These are phyloP conservation scores for Lycophotia porphyrea DNA, from an alignment of 2,888 invertebrate species.

Conservation along the genomic window DNA sequence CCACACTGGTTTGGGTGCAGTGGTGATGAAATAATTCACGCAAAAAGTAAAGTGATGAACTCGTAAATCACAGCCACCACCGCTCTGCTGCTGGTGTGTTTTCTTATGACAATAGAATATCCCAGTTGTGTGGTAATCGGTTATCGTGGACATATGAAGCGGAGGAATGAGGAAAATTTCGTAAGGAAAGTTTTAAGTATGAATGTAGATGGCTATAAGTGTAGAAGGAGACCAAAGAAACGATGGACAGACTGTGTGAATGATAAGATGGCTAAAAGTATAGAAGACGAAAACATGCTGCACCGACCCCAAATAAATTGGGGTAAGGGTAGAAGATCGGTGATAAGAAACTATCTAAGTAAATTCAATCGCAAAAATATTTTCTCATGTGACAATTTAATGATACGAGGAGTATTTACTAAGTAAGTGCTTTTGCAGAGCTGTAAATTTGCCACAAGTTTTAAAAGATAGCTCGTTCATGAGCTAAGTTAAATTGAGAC, in stretches of 20 bases:
- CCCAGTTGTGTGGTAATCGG: background rate
- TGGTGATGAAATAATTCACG: background rate
- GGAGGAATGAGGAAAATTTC: no score
- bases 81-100: background rate
- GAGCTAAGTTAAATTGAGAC: constrained; percentile 45
- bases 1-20: background rate
- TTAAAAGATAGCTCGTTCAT: constrained; percentile 32
- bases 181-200: no score
- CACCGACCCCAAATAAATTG: no score
- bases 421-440: constrained; percentile 12
- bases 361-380: constrained; percentile 18
- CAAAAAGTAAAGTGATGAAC: background rate
- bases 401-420: constrained; percentile 18
- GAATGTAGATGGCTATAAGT: no score
- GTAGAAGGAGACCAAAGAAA: no score
- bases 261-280: no score
- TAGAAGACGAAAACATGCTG: no score
- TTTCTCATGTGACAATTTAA: constrained; percentile 33
- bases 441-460: constrained; percentile 30
- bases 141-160: no score
- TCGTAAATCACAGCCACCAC: background rate
- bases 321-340: background rate
- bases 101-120: background rate
- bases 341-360: background rate
- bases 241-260: no score